Conservation (phyloP, 2,888 invertebrate species). For the Exephanes ischioxanthus region DNA sequence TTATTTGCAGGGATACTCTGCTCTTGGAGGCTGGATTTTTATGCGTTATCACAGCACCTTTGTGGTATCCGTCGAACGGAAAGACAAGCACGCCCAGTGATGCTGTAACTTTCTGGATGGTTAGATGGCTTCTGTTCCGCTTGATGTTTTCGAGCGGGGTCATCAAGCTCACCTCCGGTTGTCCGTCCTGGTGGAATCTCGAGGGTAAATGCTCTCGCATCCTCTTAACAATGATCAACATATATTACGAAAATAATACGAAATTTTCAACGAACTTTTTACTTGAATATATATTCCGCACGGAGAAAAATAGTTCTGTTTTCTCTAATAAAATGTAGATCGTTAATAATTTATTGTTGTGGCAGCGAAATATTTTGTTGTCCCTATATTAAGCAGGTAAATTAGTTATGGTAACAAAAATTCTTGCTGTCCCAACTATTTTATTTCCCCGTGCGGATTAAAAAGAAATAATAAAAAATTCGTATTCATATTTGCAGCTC, state of each 20-base stretch:
- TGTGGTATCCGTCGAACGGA: conserved; percentile 84
- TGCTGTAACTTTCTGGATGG: conserved; percentile 88
- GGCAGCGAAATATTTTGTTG: no score
- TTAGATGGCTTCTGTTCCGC: conserved; percentile 91
- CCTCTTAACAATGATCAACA: conserved; percentile 14
- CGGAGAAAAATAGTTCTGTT: no score
- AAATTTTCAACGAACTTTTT: conserved; percentile 43
- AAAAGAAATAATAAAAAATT: neutral
- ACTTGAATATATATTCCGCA: no score
- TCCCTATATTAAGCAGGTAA: no score
- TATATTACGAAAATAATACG: neutral
- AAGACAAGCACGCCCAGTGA: conserved; percentile 85
- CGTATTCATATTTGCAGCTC: conserved; percentile 83
- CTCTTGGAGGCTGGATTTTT: conserved; percentile 91
- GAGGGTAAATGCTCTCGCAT: conserved; percentile 86
- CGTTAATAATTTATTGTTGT: no score
- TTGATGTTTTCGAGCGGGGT: conserved; percentile 90
- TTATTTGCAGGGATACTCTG: conserved; percentile 88
- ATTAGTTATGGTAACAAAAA: no score
- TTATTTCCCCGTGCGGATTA: no score
- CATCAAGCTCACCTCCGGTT: conserved; percentile 90
- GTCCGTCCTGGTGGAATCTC: conserved; percentile 92
- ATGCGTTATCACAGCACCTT: conserved; percentile 89
- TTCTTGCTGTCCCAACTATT: no score
- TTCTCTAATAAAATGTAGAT: no score